These are phyloP conservation scores for Tipula confusa DNA, from an alignment of 2,888 invertebrate species.

Conservation along the genomic window DNA sequence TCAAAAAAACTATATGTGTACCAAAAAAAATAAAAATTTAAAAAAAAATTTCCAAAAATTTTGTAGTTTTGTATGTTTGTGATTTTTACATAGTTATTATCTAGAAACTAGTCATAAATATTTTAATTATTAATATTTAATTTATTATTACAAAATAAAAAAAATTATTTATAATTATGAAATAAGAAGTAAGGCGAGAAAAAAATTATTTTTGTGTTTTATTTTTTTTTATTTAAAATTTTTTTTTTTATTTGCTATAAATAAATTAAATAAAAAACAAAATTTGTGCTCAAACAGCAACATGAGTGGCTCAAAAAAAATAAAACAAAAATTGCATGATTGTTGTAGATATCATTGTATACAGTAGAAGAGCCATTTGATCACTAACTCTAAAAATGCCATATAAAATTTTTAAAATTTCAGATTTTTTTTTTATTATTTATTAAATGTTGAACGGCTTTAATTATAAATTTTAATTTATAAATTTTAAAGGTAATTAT, in stretches of 20 bases:
- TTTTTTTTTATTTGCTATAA: background rate
- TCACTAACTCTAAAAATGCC: background rate
- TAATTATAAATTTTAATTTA: background rate
- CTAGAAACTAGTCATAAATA: background rate
- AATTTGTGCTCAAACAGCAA: background rate
- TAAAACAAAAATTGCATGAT: background rate
- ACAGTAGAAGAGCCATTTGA: background rate
- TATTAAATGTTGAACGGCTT: background rate
- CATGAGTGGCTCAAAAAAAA: background rate
- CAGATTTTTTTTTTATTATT: background rate
- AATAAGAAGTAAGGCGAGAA: background rate
- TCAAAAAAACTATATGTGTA: background rate
- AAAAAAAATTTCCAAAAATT: background rate
- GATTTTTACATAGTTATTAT: background rate
- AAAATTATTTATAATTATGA: background rate
- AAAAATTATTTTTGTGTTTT: background rate
- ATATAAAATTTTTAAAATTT: background rate
- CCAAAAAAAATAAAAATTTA: background rate
- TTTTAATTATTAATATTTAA: background rate
- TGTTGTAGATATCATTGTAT: background rate
- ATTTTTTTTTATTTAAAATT: too few relatives aligned
- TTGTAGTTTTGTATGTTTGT: slow-evolving; percentile 25
- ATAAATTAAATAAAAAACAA: background rate
- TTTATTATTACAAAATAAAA: background rate
- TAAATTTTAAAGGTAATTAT: background rate